These are phyloP conservation scores for Aurelia sp. DNA, from an alignment of 30 jellyfish, hydroid and myxozoan species.

Conservation along the genomic window DNA sequence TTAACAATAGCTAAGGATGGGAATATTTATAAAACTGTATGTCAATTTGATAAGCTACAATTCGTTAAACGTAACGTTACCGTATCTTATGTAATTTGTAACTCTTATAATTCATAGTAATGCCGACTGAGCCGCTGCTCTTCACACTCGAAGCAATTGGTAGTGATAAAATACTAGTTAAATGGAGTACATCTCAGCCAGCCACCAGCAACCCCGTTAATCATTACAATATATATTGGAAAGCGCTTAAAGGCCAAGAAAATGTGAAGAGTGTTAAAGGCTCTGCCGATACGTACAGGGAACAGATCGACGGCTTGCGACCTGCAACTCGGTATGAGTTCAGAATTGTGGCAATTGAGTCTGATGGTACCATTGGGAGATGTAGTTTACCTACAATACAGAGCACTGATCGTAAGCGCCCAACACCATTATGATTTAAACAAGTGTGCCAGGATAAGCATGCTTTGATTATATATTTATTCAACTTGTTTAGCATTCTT, in stretches of 20 bases:
- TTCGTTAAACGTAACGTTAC: too few species aligned
- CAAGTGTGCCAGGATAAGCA: neutral
- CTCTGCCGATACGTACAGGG: slow-evolving; percentile 19
- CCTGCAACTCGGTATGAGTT: slow-evolving; percentile 50
- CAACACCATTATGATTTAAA: slow-evolving; percentile 16
- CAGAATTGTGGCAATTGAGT: slow-evolving; percentile 56
- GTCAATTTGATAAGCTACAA: too few species aligned
- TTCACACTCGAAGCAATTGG: slow-evolving; percentile 45
- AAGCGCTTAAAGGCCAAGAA: slow-evolving; percentile 2
- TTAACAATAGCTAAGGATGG: too few species aligned
- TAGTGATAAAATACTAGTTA: slow-evolving; percentile 27
- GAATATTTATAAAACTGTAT: too few species aligned
- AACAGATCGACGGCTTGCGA: slow-evolving; percentile 50
- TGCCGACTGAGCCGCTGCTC: slow-evolving; percentile 61
- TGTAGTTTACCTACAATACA: slow-evolving; percentile 52
- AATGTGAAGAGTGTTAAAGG: slow-evolving; percentile 48
- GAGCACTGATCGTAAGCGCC: slow-evolving; percentile 41
- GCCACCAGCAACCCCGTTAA: slow-evolving; percentile 8
- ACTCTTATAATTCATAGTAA: slow-evolving; percentile 28
- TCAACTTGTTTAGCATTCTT: neutral
- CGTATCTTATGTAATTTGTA: too few species aligned
- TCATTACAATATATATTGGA: slow-evolving; percentile 58
- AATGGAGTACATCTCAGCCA: slow-evolving; percentile 40
- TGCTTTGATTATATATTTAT: neutral
- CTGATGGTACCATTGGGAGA: slow-evolving; percentile 60